A percentile compares a stretch with the other conserved stretches of the same genome.
Conservation (phyloP, 2,113 vertebrate genomes). For the Falcunculus frontatus region DNA sequence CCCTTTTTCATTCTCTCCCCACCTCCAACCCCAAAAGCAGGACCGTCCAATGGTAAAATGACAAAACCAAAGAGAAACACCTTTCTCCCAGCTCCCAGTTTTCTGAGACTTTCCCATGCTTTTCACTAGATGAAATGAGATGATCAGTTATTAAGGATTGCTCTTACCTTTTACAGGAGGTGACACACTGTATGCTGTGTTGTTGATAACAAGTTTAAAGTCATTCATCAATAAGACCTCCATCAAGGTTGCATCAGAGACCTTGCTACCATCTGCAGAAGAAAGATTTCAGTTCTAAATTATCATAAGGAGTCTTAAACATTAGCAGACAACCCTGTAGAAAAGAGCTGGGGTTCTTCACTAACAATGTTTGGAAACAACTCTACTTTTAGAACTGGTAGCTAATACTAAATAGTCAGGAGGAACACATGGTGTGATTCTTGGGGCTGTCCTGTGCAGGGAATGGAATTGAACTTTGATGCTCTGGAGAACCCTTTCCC, state of each 20-base stretch:
- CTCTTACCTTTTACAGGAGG: constrained; percentile 78
- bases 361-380: neutral
- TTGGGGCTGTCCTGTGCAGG: neutral
- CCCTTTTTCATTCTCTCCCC: neutral
- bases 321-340: neutral
- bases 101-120: neutral
- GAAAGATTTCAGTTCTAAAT: neutral
- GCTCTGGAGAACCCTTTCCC: neutral
- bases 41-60: neutral
- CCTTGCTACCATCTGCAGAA: constrained; percentile 78
- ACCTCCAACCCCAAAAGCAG: neutral
- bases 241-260: constrained; percentile 79
- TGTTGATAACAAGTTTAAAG: constrained; percentile 86
- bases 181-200: constrained; percentile 68
- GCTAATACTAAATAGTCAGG: neutral
- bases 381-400: neutral
- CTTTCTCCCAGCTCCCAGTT: neutral
- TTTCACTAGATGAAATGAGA: neutral
- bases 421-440: neutral
- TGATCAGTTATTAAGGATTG: neutral
- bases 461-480: neutral
- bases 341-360: neutral
- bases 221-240: constrained; percentile 80
- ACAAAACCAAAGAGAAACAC: neutral
- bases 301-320: neutral